phyloP scores from a whole-genome alignment of 2,888 invertebrate species.

The Nomada fabriciana region DNA sequence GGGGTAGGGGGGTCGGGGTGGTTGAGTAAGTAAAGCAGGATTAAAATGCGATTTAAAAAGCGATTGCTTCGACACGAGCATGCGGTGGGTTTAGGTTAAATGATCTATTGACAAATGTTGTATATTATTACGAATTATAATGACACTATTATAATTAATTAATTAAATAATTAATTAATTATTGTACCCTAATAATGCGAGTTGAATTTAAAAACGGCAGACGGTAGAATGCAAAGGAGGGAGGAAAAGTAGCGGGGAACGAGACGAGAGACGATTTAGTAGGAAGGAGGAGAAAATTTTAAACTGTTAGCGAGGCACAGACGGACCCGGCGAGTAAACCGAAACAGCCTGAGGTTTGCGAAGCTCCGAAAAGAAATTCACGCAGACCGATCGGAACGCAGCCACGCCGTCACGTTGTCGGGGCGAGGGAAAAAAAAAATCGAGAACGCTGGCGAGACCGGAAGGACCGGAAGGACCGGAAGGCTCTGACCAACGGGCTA shows the following conservation, averaged over 20 bases:
- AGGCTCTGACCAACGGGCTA: slow-evolving; percentile 50
- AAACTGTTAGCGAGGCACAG: slow-evolving; percentile 79
- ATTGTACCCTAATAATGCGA: slow-evolving; percentile 84
- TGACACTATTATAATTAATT: slow-evolving; percentile 84
- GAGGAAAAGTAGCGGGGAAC: slow-evolving; percentile 80
- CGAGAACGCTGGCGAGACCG: slow-evolving; percentile 3
- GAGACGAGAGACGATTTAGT: neutral
- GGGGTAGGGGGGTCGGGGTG: neutral
- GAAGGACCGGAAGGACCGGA: slow-evolving; percentile 17
- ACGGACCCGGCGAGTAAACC: slow-evolving; percentile 43
- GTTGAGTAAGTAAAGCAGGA: slow-evolving; percentile 20
- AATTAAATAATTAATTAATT: slow-evolving; percentile 78
- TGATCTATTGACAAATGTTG: slow-evolving; percentile 84
- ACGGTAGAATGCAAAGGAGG: slow-evolving; percentile 46
- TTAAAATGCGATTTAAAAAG: slow-evolving; percentile 50
- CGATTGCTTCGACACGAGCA: slow-evolving; percentile 75
- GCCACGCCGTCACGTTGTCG: neutral
- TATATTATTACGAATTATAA: slow-evolving; percentile 85
- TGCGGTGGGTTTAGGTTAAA: slow-evolving; percentile 83
- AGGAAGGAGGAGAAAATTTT: slow-evolving; percentile 71
- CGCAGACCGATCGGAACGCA: slow-evolving; percentile 31
- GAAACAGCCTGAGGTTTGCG: slow-evolving; percentile 29
- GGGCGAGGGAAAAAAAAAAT: neutral
- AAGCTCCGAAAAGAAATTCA: slow-evolving; percentile 11
- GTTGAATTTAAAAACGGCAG: slow-evolving; percentile 81